phyloP scores from a whole-genome alignment of 2,113 vertebrate species.

The Laticauda colubrina region DNA sequence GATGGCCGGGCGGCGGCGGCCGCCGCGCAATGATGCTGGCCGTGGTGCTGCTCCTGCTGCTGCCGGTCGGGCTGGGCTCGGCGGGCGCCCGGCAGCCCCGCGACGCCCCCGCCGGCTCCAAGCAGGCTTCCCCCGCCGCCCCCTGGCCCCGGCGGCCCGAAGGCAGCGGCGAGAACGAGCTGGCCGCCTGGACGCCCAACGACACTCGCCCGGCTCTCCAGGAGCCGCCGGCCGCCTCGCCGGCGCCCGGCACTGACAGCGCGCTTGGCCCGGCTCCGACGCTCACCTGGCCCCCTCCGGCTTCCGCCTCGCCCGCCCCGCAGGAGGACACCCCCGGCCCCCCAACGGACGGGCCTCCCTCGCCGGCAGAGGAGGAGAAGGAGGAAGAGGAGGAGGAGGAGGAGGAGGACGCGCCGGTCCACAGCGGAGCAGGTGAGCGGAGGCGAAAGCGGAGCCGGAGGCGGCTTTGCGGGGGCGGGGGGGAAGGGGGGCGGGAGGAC shows the following conservation, averaged over 20 bases:
- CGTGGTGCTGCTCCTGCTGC: not conserved
- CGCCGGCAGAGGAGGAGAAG: not conserved
- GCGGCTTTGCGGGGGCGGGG: no score
- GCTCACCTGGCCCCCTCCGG: not conserved
- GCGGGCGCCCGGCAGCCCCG: not conserved
- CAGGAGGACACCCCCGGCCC: not conserved
- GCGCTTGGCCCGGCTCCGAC: not conserved
- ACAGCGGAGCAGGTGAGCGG: conserved; percentile 12
- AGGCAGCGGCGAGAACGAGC: not conserved
- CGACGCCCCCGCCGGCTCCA: not conserved
- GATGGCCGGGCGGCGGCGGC: not conserved
- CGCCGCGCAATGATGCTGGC: not conserved
- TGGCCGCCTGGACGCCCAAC: not conserved
- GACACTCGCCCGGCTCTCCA: not conserved
- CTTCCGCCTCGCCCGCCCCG: not conserved
- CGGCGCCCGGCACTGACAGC: not conserved
- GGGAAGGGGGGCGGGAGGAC: no score
- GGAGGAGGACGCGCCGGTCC: not conserved
- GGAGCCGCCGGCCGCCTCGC: not conserved
- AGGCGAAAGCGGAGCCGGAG: not conserved
- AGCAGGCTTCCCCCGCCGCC: not conserved
- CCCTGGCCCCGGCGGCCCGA: not conserved
- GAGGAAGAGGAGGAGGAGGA: not conserved
- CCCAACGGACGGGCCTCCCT: not conserved
- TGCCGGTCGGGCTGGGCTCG: not conserved